Conservation (phyloP, 2,888 invertebrate genomes). For the Eupithecia exiguata region DNA sequence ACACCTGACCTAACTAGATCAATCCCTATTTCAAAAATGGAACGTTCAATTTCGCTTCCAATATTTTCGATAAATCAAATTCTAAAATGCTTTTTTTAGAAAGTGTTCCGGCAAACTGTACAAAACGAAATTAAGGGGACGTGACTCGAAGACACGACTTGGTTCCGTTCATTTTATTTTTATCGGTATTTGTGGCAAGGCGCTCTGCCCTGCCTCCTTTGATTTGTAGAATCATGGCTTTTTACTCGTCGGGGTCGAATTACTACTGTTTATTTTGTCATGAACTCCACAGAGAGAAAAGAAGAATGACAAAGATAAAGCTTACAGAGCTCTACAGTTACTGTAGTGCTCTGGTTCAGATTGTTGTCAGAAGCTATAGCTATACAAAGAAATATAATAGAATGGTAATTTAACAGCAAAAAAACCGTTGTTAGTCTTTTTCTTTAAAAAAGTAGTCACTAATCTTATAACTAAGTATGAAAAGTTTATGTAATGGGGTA, state of each 20-base stretch:
- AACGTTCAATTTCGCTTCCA: slow-evolving; percentile 36
- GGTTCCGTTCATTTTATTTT: slow-evolving; percentile 49
- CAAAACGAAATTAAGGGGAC: slow-evolving; percentile 63
- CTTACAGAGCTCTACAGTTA: not conserved
- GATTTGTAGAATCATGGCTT: slow-evolving; percentile 40
- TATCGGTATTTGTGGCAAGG: slow-evolving; percentile 44
- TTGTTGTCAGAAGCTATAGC: not conserved
- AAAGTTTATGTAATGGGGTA: not conserved
- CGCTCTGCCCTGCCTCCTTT: slow-evolving; percentile 28
- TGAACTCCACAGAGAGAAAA: slow-evolving; percentile 1
- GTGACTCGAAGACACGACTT: slow-evolving; percentile 65
- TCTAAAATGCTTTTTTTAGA: slow-evolving; percentile 50
- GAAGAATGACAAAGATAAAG: not conserved
- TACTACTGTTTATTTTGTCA: slow-evolving; percentile 23
- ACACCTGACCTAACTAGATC: slow-evolving; percentile 6
- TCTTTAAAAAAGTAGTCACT: not conserved
- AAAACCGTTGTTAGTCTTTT: not conserved
- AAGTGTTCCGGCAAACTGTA: slow-evolving; percentile 60
- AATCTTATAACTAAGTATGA: not conserved
- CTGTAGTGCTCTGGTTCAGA: not conserved
- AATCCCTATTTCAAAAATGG: slow-evolving; percentile 28
- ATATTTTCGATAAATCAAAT: slow-evolving; percentile 46
- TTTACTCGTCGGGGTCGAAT: slow-evolving; percentile 8
- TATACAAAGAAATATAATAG: not conserved
- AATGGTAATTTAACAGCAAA: not conserved